These are phyloP conservation scores for Acleris holmiana DNA, from an alignment of 2,888 invertebrate species.

Conservation along the genomic window DNA sequence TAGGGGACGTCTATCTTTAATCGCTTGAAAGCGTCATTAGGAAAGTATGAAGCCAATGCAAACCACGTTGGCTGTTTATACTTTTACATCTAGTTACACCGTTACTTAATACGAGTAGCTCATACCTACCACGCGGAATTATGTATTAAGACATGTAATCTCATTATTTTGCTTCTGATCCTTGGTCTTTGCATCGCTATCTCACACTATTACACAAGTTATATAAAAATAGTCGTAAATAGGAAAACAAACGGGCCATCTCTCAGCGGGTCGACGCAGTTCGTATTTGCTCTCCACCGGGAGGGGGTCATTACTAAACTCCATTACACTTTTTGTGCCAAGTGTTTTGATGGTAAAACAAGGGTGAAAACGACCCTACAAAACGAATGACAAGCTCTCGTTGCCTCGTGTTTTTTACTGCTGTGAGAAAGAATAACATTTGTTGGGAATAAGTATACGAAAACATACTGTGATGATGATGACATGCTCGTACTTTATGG, in stretches of 20 bases:
- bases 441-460: constrained; percentile 43
- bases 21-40: constrained; percentile 31
- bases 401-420: constrained; percentile 67
- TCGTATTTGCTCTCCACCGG: constrained; percentile 65
- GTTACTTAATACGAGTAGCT: not conserved
- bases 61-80: constrained; percentile 1
- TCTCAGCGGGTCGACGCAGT: constrained; percentile 70
- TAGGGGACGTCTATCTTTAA: constrained; percentile 38
- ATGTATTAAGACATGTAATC: constrained; percentile 1
- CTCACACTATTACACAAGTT: constrained; percentile 17
- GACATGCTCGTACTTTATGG: not conserved
- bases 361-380: constrained; percentile 82
- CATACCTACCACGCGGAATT: not conserved
- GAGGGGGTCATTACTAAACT: constrained; percentile 81
- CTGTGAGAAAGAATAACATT: constrained; percentile 61
- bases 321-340: constrained; percentile 84
- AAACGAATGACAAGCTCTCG: constrained; percentile 76
- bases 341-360: constrained; percentile 82
- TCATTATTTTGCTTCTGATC: constrained; percentile 5
- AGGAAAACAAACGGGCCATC: constrained; percentile 59
- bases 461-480: constrained; percentile 14
- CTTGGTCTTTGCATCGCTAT: not conserved
- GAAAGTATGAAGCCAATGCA: constrained; percentile 9
- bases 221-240: constrained; percentile 39
- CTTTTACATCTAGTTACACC: not conserved